Evolutionary conservation across 2,888 invertebrate genomes (phyloP), one percentile per base, ranked within the genome.

Genomic region (Mylabris sibirica): DNA sequence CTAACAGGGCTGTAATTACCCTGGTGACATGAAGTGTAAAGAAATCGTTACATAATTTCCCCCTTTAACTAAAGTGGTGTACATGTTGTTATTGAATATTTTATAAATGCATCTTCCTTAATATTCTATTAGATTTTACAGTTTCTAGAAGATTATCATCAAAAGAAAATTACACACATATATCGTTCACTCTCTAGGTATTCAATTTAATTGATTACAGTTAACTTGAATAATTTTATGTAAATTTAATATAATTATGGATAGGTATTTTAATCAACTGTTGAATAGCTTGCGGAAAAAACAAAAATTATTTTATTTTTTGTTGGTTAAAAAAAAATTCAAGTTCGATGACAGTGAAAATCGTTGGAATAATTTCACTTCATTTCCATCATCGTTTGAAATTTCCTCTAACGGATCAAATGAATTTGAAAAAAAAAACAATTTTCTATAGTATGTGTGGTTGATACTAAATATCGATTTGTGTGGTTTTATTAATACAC

Each of bases 371-470:
- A 12, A 38, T 38, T 38, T 38, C 38, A 38, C 38, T 38, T 5
- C 12, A 38, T 38, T 9, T 38, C 12, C 8, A 12, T 38, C 38
- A 38, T 38, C 9, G 38, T 38, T 38, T 38, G 11, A 12, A 38
- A 38, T 38, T 38, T 11, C 1, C 12, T 38, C 61, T 66, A 66
- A 66, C 66, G 66, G 66, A 66, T 66, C 30, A 49, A 53, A 57
- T 38, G 53, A 66, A 66, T 49, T 66, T 66, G 12, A 66, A 60
- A 63, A 59, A 41, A 9, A 17, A 38, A 30, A 30, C 30, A 30
- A 30, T 30, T 30, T 8, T 66, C 30, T 30, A 30, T 30, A 30
- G 30, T 30, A 30, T 3, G 30, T 63, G 63, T 38, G 67, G 63
- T 63, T 60, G 67, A 63, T 26, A 63, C 12, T 49, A 53, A 34